phyloP scores from a whole-genome alignment of 1,140 invertebrate species.

The Xylocopa sonorina region DNA sequence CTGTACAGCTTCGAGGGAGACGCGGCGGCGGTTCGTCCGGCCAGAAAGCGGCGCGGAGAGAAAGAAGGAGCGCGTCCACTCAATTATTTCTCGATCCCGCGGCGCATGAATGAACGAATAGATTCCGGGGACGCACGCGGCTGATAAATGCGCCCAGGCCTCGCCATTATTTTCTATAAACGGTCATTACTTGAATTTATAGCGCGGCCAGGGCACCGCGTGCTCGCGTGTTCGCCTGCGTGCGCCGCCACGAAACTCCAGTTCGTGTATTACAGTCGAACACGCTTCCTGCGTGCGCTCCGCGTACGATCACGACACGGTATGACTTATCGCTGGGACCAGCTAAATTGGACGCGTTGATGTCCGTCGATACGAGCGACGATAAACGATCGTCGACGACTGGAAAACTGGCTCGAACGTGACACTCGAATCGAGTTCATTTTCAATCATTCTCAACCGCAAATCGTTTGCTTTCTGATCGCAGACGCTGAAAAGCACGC shows the following conservation, averaged over 20 bases:
- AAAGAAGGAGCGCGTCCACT: constrained; percentile 18
- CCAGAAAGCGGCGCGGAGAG: constrained; percentile 26
- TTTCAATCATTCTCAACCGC: too few species aligned
- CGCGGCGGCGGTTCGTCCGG: neutral
- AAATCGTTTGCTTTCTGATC: too few species aligned
- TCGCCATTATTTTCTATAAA: constrained; percentile 53
- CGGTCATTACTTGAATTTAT: constrained; percentile 55
- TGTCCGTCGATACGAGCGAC: neutral
- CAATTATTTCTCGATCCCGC: constrained; percentile 41
- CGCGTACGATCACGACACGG: constrained; percentile 5
- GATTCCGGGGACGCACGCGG: constrained; percentile 40
- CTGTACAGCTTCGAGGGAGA: too few species aligned
- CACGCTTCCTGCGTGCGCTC: constrained; percentile 36
- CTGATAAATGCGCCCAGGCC: constrained; percentile 39
- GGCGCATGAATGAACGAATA: constrained; percentile 39
- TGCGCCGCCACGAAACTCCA: constrained; percentile 22
- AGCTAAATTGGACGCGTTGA: constrained; percentile 7
- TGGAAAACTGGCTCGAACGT: neutral
- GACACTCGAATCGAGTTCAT: too few species aligned
- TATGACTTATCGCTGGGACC: constrained; percentile 2
- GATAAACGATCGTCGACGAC: neutral
- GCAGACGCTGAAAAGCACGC: too few species aligned
- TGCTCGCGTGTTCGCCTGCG: constrained; percentile 27
- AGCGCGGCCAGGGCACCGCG: constrained; percentile 12
- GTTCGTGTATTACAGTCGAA: constrained; percentile 35